Base-by-base conservation (phyloP, 2,888 invertebrate genomes). In the Proisotoma minuta region DNA sequence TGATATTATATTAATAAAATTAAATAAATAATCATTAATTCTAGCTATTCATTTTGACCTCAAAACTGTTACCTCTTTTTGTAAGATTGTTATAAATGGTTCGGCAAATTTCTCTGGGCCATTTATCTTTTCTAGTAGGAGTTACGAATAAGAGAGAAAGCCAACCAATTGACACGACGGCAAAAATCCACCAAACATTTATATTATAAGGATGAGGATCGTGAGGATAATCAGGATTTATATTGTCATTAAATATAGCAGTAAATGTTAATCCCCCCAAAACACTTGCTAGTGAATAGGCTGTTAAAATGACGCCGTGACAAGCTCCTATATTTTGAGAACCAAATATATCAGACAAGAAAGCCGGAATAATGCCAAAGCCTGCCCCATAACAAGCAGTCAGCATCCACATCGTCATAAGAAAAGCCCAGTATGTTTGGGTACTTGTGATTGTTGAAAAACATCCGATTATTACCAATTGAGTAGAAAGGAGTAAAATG, bases 171-270 rank as follows among this genome's bases (percentile, higher is more conserved):
- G 59, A 52, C 8, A 72, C 69, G n/a, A 72, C 59, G 1, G 50
- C 64, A 47, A 65, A 64, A 56, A 70, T 68, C 72, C 72, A 72
- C 67, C 70, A 70, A 20, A 65, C 63, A 51, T 72, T 72, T 10
- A 72, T 53, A 66, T 64, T 67, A 39, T 72, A 72, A 4, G 70
- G 70, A 56, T 63, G 61, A n/a, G 63, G 60, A 34, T 72, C 70
- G 3, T 40, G 56, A 1, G 65, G 18, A 2, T 12, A 27, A 12
- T 62, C 60, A 15, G 57, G 61, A 2, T 39, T 22, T 15, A 49
- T 43, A 2, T 60, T 18, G 4, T 40, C 15, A 43, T 68, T 50
- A 47, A 67, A 72, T 24, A 72, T 63, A 3, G 66, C 63, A 12
- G 65, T 69, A 23, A 68, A 72, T 34, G 66, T 66, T 1, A 70